A percentile compares a stretch with the other conserved stretches of the same genome.
Evolutionary conservation across 2,797 vertebrate species (phyloP).

Genomic region (Falco concolor): DNA sequence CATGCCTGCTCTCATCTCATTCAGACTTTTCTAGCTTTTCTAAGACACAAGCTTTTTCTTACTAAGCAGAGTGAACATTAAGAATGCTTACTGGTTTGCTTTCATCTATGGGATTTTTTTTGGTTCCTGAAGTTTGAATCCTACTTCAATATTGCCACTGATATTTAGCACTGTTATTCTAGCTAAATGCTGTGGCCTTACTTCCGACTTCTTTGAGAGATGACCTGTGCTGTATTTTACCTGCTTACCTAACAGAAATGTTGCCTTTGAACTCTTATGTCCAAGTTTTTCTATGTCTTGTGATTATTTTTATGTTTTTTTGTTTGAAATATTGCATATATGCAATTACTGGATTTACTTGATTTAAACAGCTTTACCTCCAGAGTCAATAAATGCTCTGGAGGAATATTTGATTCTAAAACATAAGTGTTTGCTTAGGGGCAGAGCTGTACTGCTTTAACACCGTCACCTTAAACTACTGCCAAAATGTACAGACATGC

Average conservation of each 20-base stretch:
- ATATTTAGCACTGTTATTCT: background rate
- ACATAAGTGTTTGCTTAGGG: background rate
- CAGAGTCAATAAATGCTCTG: background rate
- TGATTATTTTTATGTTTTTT: background rate
- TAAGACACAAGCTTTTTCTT: background rate
- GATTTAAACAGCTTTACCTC: background rate
- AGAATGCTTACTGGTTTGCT: background rate
- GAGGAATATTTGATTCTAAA: background rate
- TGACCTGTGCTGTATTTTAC: background rate
- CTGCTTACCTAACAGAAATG: background rate
- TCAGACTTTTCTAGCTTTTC: background rate
- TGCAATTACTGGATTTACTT: background rate
- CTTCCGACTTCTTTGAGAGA: background rate
- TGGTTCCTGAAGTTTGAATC: background rate
- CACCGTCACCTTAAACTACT: background rate
- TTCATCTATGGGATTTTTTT: background rate
- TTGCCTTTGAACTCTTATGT: background rate
- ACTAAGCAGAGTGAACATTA: background rate
- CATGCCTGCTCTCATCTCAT: background rate
- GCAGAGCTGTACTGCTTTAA: background rate
- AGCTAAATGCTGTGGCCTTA: background rate
- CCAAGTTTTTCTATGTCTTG: background rate
- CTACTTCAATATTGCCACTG: background rate
- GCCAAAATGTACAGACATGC: background rate
- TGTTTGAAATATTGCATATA: background rate